Percentiles rank a stretch among this genome's conserved stretches.
phyloP scores from a whole-genome alignment of 2,113 vertebrate species.

The Bagarius yarrelli region DNA sequence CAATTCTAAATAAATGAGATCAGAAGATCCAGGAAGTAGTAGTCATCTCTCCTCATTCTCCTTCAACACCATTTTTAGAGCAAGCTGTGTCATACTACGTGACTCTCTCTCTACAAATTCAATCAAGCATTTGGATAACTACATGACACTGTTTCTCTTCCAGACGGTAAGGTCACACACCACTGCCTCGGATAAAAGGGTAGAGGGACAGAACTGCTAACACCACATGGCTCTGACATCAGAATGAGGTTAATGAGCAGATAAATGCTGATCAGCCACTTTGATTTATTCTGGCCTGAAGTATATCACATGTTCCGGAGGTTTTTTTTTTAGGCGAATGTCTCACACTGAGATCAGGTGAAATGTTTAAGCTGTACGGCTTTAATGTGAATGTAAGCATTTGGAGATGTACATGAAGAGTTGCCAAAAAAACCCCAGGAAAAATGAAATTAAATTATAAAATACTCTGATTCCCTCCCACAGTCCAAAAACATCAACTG shows the following conservation, averaged over 20 bases:
- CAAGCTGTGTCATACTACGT: background rate
- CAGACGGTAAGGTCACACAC: slow-evolving; percentile 18
- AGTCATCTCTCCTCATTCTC: background rate
- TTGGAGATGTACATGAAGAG: background rate
- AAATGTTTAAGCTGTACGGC: background rate
- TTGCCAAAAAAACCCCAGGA: no score
- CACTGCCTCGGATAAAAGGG: slow-evolving; percentile 27
- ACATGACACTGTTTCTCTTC: slow-evolving; percentile 4
- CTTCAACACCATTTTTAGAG: background rate
- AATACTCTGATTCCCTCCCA: no score
- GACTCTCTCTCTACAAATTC: slow-evolving; percentile 3
- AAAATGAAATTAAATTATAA: no score
- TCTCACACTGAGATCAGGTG: background rate
- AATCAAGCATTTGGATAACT: slow-evolving; percentile 8
- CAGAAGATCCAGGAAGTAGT: background rate
- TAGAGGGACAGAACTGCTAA: slow-evolving; percentile 14
- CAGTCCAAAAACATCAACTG: no score
- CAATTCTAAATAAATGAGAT: background rate
- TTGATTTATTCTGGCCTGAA: background rate
- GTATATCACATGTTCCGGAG: background rate
- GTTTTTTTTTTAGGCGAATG: background rate
- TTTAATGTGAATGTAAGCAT: no score
- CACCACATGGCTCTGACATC: slow-evolving; percentile 21
- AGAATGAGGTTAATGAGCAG: slow-evolving; percentile 3
- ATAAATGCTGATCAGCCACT: slow-evolving; percentile 5